These are phyloP conservation scores for Hypolimnas misippus DNA, from an alignment of 2,888 invertebrate genomes.

Conservation along the genomic window DNA sequence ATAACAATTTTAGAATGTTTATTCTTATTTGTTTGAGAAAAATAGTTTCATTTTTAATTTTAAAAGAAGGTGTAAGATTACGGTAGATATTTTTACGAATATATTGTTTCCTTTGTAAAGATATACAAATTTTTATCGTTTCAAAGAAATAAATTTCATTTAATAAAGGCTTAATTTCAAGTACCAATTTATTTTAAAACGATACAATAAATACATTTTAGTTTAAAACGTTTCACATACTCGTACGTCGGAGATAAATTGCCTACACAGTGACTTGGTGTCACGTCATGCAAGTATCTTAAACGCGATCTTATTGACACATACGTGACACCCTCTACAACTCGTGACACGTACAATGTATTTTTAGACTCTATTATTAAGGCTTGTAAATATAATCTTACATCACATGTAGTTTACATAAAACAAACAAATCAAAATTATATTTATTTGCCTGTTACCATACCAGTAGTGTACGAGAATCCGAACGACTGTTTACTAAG, in stretches of 20 bases:
- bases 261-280: conserved; percentile 22
- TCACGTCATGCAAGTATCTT: conserved; percentile 18
- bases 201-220: background rate
- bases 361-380: conserved; percentile 32
- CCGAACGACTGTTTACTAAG: conserved; percentile 15
- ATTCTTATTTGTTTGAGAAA: too few relatives aligned
- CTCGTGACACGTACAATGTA: conserved; percentile 21
- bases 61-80: too few relatives aligned
- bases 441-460: conserved; percentile 1
- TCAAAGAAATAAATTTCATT: too few relatives aligned
- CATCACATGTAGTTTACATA: conserved; percentile 6
- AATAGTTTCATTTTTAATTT: too few relatives aligned
- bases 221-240: background rate
- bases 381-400: conserved; percentile 16
- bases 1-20: too few relatives aligned
- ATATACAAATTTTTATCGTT: too few relatives aligned
- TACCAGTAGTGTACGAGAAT: background rate
- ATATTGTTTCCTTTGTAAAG: too few relatives aligned
- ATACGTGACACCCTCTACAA: conserved; percentile 26
- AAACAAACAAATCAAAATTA: background rate
- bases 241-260: conserved; percentile 8
- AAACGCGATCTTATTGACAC: conserved; percentile 30
- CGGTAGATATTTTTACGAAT: too few relatives aligned
- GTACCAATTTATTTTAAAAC: too few relatives aligned
- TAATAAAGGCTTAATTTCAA: too few relatives aligned